phyloP scores from a whole-genome alignment of 2,797 vertebrate genomes.

The Gephyroberyx darwinii region DNA sequence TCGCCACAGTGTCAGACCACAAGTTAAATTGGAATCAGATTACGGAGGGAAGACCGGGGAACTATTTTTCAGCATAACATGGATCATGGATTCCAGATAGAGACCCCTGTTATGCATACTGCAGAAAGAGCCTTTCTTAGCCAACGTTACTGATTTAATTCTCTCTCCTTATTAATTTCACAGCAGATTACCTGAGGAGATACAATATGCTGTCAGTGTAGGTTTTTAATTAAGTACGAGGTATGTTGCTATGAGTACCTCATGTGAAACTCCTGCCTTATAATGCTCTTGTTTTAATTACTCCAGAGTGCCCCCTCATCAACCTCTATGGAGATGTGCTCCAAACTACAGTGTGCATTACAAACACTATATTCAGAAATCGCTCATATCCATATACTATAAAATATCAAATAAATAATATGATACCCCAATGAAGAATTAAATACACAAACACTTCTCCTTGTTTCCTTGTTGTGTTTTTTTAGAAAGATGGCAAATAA shows the following conservation, averaged over 20 bases:
- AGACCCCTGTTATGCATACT: slow-evolving; percentile 81
- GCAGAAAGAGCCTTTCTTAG: slow-evolving; percentile 69
- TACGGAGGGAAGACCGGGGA: slow-evolving; percentile 74
- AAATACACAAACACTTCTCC: background rate
- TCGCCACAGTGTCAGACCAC: slow-evolving; percentile 77
- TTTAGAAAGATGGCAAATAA: background rate
- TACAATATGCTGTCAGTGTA: slow-evolving; percentile 80
- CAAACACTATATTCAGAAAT: slow-evolving; percentile 65
- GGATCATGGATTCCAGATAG: slow-evolving; percentile 78
- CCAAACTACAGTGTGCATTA: slow-evolving; percentile 73
- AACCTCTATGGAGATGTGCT: slow-evolving; percentile 79
- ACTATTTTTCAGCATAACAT: slow-evolving; percentile 78
- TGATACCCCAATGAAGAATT: slow-evolving; percentile 12
- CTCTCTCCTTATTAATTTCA: slow-evolving; percentile 85
- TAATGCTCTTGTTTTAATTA: slow-evolving; percentile 84
- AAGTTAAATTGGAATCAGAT: slow-evolving; percentile 89
- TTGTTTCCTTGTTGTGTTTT: background rate
- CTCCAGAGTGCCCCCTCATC: slow-evolving; percentile 80
- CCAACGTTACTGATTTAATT: slow-evolving; percentile 80
- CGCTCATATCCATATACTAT: slow-evolving; percentile 49
- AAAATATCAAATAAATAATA: background rate
- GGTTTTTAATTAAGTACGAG: slow-evolving; percentile 85
- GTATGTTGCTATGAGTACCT: slow-evolving; percentile 77
- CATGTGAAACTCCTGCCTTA: slow-evolving; percentile 82
- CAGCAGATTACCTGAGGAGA: slow-evolving; percentile 85